A percentile compares a stretch with the other conserved stretches of the same genome.
Evolutionary conservation across 2,888 invertebrate genomes (phyloP).

Genomic region (Lutraria lutraria): DNA sequence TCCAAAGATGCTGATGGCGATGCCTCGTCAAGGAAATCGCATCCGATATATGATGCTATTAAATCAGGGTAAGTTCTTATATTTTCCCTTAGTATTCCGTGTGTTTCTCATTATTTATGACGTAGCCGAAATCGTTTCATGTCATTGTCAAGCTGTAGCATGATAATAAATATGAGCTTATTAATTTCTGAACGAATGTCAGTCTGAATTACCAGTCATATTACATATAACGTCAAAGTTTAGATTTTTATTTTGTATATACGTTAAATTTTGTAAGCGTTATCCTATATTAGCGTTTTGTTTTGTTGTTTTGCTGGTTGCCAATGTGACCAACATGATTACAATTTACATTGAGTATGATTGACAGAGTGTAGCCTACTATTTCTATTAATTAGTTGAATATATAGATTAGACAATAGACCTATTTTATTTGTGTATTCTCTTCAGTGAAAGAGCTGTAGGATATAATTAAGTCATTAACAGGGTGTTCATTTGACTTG

Average conservation of each 20-base stretch:
- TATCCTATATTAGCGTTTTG: background rate
- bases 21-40: constrained; percentile 60
- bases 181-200: background rate
- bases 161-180: background rate
- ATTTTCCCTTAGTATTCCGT: background rate
- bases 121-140: background rate
- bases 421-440: too few relatives aligned
- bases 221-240: background rate
- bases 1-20: constrained; percentile 46
- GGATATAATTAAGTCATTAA: too few relatives aligned
- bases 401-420: too few relatives aligned
- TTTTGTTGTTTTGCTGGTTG: constrained; percentile 33
- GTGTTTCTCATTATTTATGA: background rate
- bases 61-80: constrained; percentile 91
- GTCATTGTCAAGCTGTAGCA: background rate
- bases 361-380: too few relatives aligned
- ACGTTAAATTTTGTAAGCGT: background rate
- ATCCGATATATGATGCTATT: constrained; percentile 92
- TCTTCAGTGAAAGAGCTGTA: too few relatives aligned
- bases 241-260: background rate
- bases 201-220: background rate
- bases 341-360: too few relatives aligned
- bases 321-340: constrained; percentile 9
- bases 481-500: too few relatives aligned
- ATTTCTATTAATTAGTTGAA: too few relatives aligned